These are phyloP conservation scores for Periophthalmus modestus DNA, from an alignment of 2,113 vertebrate genomes.

Conservation along the genomic window DNA sequence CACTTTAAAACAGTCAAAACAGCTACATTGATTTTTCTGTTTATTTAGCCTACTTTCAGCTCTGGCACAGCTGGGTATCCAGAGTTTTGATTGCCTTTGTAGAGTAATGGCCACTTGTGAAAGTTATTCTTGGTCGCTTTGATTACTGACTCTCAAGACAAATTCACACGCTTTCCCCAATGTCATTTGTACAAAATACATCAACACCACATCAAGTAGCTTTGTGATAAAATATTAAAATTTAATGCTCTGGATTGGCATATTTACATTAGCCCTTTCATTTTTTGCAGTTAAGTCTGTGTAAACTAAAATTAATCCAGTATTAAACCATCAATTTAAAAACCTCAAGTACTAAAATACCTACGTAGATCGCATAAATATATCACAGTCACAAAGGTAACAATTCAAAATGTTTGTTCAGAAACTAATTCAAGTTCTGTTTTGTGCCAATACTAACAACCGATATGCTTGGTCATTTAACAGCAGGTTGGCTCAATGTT, in stretches of 20 bases:
- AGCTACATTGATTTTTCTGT: not conserved
- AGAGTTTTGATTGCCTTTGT: conserved; percentile 1
- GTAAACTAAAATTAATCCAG: not conserved
- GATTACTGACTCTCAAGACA: not conserved
- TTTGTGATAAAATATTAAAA: conserved; percentile 56
- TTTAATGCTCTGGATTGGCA: conserved; percentile 16
- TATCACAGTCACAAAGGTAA: conserved; percentile 12
- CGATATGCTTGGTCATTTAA: not conserved
- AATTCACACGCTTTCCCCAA: not conserved
- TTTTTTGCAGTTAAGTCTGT: not conserved
- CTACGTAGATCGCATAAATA: conserved; percentile 4
- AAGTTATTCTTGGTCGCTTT: not conserved
- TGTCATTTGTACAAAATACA: not conserved
- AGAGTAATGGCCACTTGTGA: not conserved
- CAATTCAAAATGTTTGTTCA: conserved; percentile 2
- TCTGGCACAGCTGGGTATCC: not conserved
- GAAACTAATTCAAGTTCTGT: conserved; percentile 13
- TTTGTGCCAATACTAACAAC: conserved; percentile 1
- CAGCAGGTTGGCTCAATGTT: not conserved
- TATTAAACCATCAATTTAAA: not conserved
- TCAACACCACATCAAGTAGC: conserved; percentile 35
- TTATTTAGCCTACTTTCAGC: not conserved
- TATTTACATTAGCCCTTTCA: conserved; percentile 42
- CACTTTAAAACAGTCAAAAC: not conserved
- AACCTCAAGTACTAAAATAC: not conserved